phyloP scores from a whole-genome alignment of 2,113 vertebrate genomes.

The Aepyceros melampus region DNA sequence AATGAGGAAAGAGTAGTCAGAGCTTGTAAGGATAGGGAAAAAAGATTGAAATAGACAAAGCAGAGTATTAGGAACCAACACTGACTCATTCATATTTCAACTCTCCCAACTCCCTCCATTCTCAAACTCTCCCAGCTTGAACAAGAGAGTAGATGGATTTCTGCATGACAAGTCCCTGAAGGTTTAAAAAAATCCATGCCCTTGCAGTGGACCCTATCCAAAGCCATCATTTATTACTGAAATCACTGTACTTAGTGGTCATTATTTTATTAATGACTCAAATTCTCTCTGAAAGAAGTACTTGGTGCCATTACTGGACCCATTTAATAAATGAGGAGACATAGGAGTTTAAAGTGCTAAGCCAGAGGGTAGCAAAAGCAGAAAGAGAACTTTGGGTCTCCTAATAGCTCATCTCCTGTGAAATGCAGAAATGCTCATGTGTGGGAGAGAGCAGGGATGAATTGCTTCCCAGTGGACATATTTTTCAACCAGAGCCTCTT shows the following conservation, averaged over 20 bases:
- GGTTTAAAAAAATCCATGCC: neutral
- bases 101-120: neutral
- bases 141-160: neutral
- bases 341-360: neutral
- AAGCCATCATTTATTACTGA: slow-evolving; percentile 15
- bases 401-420: neutral
- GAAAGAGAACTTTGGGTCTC: neutral
- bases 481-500: neutral
- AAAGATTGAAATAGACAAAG: slow-evolving; percentile 1
- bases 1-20: neutral
- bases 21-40: neutral
- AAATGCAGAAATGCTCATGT: neutral
- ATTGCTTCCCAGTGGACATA: neutral
- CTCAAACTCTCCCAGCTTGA: neutral
- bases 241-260: neutral
- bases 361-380: neutral
- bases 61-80: neutral
- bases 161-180: neutral
- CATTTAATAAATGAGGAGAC: neutral
- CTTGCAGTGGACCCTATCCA: neutral
- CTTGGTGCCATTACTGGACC: neutral
- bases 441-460: neutral
- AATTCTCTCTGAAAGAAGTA: neutral
- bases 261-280: slow-evolving; percentile 43
- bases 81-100: neutral